Percentiles rank a stretch among this genome's conserved stretches.
phyloP scores from a whole-genome alignment of 2,797 vertebrate genomes.

The Mico argentatus region DNA sequence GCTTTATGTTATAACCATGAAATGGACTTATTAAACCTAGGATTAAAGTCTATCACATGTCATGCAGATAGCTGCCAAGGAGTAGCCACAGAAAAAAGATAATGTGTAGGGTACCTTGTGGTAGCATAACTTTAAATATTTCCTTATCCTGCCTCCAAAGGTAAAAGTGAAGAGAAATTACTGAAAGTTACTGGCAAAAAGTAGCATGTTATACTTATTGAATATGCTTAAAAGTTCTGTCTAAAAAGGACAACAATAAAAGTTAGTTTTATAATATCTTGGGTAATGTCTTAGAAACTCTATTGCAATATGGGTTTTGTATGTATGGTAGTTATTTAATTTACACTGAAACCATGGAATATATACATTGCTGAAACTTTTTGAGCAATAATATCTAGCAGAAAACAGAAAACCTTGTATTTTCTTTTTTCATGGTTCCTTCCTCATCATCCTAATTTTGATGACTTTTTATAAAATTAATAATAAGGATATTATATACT shows the following conservation, averaged over 20 bases:
- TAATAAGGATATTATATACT: not conserved
- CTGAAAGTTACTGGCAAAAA: not conserved
- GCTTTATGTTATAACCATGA: not conserved
- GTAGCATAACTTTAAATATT: not conserved
- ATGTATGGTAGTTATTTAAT: not conserved
- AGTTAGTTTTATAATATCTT: not conserved
- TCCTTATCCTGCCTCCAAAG: not conserved
- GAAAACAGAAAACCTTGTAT: not conserved
- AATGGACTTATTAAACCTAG: constrained; percentile 32
- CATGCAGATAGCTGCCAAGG: not conserved
- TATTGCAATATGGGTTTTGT: not conserved
- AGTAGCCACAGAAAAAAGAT: not conserved
- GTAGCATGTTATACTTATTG: not conserved
- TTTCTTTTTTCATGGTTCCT: not conserved
- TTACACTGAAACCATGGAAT: not conserved
- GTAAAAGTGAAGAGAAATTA: constrained; percentile 5
- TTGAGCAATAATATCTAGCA: not conserved
- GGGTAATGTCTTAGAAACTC: not conserved
- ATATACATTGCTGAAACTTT: not conserved
- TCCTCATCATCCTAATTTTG: not conserved
- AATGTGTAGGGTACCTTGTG: not conserved
- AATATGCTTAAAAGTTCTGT: not conserved
- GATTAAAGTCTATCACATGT: not conserved
- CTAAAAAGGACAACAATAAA: not conserved
- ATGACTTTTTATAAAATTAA: not conserved